phyloP scores from a whole-genome alignment of 2,113 vertebrate genomes.

The Orcinus orca region DNA sequence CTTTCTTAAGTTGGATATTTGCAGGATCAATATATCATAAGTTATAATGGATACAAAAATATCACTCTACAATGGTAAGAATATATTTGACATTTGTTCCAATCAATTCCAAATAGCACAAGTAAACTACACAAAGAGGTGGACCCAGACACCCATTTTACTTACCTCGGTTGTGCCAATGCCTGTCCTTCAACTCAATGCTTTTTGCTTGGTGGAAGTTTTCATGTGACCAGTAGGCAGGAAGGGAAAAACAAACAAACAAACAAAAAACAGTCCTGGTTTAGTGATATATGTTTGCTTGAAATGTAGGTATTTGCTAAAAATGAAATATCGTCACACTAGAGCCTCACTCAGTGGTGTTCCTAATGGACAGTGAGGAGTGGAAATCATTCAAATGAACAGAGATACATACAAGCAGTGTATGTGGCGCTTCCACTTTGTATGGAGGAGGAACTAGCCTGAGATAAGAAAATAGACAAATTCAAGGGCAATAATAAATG shows the following conservation, averaged over 20 bases:
- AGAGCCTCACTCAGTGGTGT: rapidly evolving
- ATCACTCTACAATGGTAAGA: background rate
- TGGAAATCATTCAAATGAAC: background rate
- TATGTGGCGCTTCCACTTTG: background rate
- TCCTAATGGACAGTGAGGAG: background rate
- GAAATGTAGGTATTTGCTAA: background rate
- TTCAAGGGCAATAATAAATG: background rate
- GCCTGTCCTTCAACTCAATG: background rate
- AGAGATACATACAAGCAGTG: background rate
- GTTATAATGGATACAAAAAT: background rate
- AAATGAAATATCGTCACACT: background rate
- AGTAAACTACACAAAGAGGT: background rate
- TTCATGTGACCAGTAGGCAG: background rate
- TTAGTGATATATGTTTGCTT: background rate
- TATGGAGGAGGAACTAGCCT: background rate
- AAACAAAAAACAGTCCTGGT: background rate
- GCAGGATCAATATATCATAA: background rate
- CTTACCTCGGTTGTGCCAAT: background rate
- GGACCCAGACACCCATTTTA: background rate
- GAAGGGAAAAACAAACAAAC: background rate
- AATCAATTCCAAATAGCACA: background rate
- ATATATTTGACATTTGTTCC: background rate
- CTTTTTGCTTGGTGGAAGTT: background rate
- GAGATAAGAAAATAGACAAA: background rate
- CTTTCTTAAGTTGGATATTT: background rate